These are phyloP conservation scores for Scomberomorus guttatus DNA, from an alignment of 2,797 vertebrate genomes.

Conservation along the genomic window DNA sequence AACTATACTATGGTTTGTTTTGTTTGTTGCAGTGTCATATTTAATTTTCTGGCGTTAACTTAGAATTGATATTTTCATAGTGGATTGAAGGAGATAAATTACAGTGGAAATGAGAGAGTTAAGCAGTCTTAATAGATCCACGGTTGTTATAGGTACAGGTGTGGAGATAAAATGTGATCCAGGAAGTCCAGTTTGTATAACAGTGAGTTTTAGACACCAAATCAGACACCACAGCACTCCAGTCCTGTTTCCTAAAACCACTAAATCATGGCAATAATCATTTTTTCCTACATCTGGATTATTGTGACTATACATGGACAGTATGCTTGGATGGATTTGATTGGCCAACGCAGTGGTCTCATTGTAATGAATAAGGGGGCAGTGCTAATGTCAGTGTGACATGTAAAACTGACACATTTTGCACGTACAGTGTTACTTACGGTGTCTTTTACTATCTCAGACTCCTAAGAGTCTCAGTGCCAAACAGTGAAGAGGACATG, in stretches of 20 bases:
- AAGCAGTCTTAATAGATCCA: background rate
- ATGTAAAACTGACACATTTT: background rate
- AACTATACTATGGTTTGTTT: background rate
- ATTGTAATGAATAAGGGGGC: no score
- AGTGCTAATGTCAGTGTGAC: background rate
- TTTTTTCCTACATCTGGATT: no score
- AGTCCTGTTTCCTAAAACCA: no score
- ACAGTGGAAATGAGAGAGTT: background rate
- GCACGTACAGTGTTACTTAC: background rate
- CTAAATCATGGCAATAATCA: no score
- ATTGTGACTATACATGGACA: background rate
- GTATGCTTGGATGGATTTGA: background rate
- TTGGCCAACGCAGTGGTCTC: background rate
- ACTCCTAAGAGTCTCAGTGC: background rate
- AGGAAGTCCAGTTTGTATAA: no score
- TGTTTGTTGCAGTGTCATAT: background rate
- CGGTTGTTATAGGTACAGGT: background rate
- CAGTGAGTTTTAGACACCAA: background rate
- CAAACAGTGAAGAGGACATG: constrained; percentile 6
- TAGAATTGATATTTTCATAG: background rate
- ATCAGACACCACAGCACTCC: background rate
- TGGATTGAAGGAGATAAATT: background rate
- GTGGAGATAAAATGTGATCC: background rate
- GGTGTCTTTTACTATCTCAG: background rate
- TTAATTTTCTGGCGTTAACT: background rate